Base-by-base conservation (phyloP, 1,140 invertebrate genomes). In the Anastrepha obliqua region DNA sequence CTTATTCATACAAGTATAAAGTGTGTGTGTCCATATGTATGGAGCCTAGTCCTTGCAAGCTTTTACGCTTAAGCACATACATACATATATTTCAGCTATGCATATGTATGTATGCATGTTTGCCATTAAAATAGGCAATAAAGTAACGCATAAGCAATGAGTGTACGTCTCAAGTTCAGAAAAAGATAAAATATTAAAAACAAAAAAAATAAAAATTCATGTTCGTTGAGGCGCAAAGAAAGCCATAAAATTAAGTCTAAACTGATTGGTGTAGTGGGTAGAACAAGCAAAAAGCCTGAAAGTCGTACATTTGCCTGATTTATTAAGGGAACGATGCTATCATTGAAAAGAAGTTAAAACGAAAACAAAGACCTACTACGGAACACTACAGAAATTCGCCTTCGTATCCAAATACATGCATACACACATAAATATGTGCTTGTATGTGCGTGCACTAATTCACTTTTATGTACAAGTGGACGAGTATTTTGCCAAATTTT, bases 221-320 rank as follows among this genome's bases (percentile, higher is more conserved):
- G 67, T 74, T 74, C 67, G 67, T 74, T 74, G 67, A 74, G 67
- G 67, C 67, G 67, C 67, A 74, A 74, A 74, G 67, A 74, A 47
- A 74, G 67, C 67, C 67, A 74, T 74, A 74, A 74, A 74, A 74
- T 74, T 74, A 74, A 74, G 67, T 42, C 67, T 74, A 74, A 74
- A 74, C 67, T 74, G 67, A 74, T 74, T 74, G 67, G 39, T 47
- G 13, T 47, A 74, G 67, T 74, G 67, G 67, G 11, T 17, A 44
- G 29, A 74, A 74, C 67, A 47, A 74, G 67, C 39, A 17, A 74
- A 74, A 47, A 44, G 39, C 67, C 67, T 17, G 15, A 74, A 74
- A 74, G 67, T 74, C 67, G 42, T 74, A 74, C 67, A 74, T 74
- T 74, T 74, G 42, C 42, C 67, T 74, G 67, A 74, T 74, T 74